A percentile compares a stretch with the other conserved stretches of the same genome.
Conservation (phyloP, 2,888 invertebrate species). For the Tanaodytes sp. region DNA sequence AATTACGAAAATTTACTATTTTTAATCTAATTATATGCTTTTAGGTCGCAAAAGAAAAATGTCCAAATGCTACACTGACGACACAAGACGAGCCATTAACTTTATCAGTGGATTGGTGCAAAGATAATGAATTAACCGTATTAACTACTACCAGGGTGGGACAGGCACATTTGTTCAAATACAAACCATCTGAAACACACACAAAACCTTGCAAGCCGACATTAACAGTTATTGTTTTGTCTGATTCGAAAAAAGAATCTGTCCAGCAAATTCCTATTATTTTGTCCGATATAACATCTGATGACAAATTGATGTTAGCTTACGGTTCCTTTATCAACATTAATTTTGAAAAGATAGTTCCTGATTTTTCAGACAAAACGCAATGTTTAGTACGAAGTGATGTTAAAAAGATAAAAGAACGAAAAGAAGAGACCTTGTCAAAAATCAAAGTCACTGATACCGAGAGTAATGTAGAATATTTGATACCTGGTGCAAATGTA, state of each 20-base stretch:
- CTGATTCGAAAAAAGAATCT: constrained; percentile 74
- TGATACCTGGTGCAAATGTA: constrained; percentile 68
- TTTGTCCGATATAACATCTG: constrained; percentile 68
- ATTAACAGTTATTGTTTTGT: constrained; percentile 77
- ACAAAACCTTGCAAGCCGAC: constrained; percentile 79
- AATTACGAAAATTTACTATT: no score
- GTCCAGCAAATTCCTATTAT: constrained; percentile 76
- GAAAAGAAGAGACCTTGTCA: constrained; percentile 66
- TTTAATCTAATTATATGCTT: no score
- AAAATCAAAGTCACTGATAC: constrained; percentile 73
- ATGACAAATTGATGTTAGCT: constrained; percentile 64
- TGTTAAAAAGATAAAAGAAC: constrained; percentile 65
- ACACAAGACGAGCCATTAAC: constrained; percentile 81
- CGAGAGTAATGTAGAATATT: constrained; percentile 74
- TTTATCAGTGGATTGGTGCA: constrained; percentile 74
- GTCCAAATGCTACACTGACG: constrained; percentile 77
- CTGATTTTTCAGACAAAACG: constrained; percentile 72
- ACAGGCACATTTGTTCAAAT: constrained; percentile 84
- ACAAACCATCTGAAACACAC: constrained; percentile 82
- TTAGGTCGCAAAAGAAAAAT: constrained; percentile 73
- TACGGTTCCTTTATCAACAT: constrained; percentile 64
- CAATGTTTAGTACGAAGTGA: constrained; percentile 74
- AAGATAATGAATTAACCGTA: constrained; percentile 74
- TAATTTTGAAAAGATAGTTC: constrained; percentile 65
- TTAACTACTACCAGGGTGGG: constrained; percentile 83